A percentile compares a stretch with the other conserved stretches of the same genome.
phyloP scores from a whole-genome alignment of 2,797 vertebrate species.

The Sebastes variabilis region DNA sequence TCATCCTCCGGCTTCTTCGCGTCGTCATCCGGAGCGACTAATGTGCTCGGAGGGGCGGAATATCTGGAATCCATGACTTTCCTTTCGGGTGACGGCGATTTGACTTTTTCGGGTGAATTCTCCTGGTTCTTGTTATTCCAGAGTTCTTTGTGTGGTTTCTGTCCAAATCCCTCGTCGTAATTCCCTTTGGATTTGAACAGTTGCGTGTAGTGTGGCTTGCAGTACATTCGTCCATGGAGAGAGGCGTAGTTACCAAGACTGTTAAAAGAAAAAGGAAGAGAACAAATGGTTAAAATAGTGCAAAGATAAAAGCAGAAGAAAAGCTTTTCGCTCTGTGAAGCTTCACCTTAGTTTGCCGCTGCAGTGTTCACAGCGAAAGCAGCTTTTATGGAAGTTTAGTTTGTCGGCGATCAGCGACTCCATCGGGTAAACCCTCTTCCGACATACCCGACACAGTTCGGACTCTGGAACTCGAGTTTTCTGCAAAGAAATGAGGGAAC shows the following conservation, averaged over 20 bases:
- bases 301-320: background rate
- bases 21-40: conserved; percentile 36
- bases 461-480: conserved; percentile 92
- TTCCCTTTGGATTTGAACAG: conserved; percentile 99
- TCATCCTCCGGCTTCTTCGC: conserved; percentile 67
- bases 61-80: conserved; percentile 60
- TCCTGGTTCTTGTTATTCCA: conserved; percentile 86
- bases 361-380: conserved; percentile 95
- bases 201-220: conserved; percentile 97
- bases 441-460: conserved; percentile 92
- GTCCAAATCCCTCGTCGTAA: conserved; percentile 98
- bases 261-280: conserved; percentile 40
- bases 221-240: conserved; percentile 98
- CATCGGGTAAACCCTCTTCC: conserved; percentile 97
- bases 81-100: conserved; percentile 71
- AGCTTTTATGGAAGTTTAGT: conserved; percentile 97
- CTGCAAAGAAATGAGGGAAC: conserved; percentile 62
- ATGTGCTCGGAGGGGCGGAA: conserved; percentile 43
- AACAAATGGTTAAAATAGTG: background rate
- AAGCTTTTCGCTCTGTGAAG: background rate
- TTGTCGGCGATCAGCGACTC: conserved; percentile 93
- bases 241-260: conserved; percentile 98
- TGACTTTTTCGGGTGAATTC: conserved; percentile 67
- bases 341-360: conserved; percentile 92
- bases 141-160: conserved; percentile 93